phyloP scores from a whole-genome alignment of 2,888 invertebrate species.

The Acrobasis repandana region DNA sequence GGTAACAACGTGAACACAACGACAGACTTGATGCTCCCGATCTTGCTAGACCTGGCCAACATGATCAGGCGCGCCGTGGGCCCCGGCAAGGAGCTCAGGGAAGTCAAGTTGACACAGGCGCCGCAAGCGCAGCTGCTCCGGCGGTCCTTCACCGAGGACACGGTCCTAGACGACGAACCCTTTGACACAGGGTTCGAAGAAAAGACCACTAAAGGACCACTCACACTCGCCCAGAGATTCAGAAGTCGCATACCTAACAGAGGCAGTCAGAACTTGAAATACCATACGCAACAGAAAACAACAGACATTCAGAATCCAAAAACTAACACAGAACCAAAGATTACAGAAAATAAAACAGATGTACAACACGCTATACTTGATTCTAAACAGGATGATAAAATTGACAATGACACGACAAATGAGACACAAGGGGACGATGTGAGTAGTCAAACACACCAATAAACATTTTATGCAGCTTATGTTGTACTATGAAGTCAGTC shows the following conservation, averaged over 20 bases:
- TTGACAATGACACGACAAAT: conserved; percentile 29
- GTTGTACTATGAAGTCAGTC: too few relatives aligned
- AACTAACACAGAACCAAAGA: conserved; percentile 34
- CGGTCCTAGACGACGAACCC: conserved; percentile 52
- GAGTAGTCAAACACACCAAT: conserved; percentile 38
- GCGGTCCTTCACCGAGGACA: conserved; percentile 65
- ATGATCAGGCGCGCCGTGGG: conserved; percentile 80
- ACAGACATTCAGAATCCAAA: conserved; percentile 34
- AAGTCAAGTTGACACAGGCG: conserved; percentile 43
- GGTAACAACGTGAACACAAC: conserved; percentile 79
- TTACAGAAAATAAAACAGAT: conserved; percentile 36
- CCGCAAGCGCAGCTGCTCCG: conserved; percentile 61
- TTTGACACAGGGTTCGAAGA: conserved; percentile 54
- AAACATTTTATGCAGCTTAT: background rate
- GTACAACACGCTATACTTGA: conserved; percentile 31
- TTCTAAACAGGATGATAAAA: background rate
- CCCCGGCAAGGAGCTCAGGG: conserved; percentile 61
- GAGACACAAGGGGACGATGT: conserved; percentile 38
- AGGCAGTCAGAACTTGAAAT: conserved; percentile 39
- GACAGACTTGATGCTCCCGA: conserved; percentile 84
- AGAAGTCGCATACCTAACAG: conserved; percentile 52
- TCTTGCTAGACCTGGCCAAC: conserved; percentile 85
- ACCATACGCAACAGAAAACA: conserved; percentile 32
- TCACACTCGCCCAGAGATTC: conserved; percentile 39
- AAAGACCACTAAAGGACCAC: conserved; percentile 37